Conservation (phyloP, 2,888 invertebrate genomes). For the Cyrtodaria siliqua region DNA sequence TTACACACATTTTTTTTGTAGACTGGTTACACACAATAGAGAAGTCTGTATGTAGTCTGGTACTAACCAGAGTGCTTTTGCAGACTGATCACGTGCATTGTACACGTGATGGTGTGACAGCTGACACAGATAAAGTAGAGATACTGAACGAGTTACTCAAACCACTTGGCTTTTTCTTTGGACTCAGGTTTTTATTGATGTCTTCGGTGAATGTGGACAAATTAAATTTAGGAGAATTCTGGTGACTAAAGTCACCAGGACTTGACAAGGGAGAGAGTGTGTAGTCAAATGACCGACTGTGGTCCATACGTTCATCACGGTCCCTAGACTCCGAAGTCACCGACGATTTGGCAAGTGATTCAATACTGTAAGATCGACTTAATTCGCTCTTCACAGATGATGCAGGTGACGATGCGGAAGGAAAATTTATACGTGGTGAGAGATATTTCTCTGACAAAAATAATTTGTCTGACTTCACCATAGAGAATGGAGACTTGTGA, state of each 20-base stretch:
- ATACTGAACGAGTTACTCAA: slow-evolving; percentile 60
- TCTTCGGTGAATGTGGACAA: slow-evolving; percentile 58
- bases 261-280: slow-evolving; percentile 57
- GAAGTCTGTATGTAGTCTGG: neutral
- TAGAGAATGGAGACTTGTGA: slow-evolving; percentile 35
- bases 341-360: slow-evolving; percentile 59
- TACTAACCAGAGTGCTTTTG: neutral
- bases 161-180: slow-evolving; percentile 54
- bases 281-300: slow-evolving; percentile 41
- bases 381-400: slow-evolving; percentile 39
- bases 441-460: slow-evolving; percentile 5
- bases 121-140: slow-evolving; percentile 60
- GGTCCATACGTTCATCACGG: slow-evolving; percentile 15
- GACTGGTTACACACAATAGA: neutral
- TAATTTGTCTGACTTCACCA: slow-evolving; percentile 10
- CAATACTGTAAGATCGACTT: slow-evolving; percentile 57
- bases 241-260: slow-evolving; percentile 40
- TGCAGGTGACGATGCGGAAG: slow-evolving; percentile 35
- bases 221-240: slow-evolving; percentile 48
- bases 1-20: too few species aligned
- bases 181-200: slow-evolving; percentile 55
- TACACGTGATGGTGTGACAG: slow-evolving; percentile 61
- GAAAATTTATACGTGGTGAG: slow-evolving; percentile 27
- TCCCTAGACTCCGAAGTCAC: slow-evolving; percentile 45
- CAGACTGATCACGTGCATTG: slow-evolving; percentile 46